Base-by-base conservation (phyloP, 2,888 invertebrate species). In the Leucoptera coffeella region DNA sequence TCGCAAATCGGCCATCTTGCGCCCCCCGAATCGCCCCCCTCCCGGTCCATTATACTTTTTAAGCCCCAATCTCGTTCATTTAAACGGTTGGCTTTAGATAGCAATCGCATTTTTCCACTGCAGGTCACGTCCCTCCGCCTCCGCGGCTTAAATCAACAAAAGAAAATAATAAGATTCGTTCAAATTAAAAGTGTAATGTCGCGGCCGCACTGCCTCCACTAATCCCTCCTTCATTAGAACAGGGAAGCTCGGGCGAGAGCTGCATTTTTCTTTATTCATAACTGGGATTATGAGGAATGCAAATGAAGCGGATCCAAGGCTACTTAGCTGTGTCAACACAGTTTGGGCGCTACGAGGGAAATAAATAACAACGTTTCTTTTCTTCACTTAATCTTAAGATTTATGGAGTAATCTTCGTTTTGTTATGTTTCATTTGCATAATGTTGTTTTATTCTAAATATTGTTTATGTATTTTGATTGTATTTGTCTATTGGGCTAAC, bases 131-230 rank as follows among this genome's bases (percentile, higher is more conserved):
- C 77, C 60, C 65, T 69, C 54, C 55, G 60, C 49, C 52, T 61
- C 55, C 60, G 64, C 73, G 69, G 75, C 77, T 73, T 78, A 77
- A 76, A 77, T 77, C 78, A 78, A 77, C 78, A 78, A 74, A 73
- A 74, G 69, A 69, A 69, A 71, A 72, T 72, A 77, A 77, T 77
- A 77, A 76, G 77, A 77, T 77, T 77, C 77, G 64, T 76, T 77
- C 76, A 78, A 78, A 78, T 78, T 78, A 78, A 78, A 78, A 78
- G 78, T 77, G 77, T 77, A 77, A 78, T 62, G 67, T 67, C 64
- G 65, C 56, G 61, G 61, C 56, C 39, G 37, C 38, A 22, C 39
- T 64, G 64, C 64, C 62, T 65, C 67, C 49, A 48, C 47, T 45
- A 47, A 51, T 45, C 46, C 50, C 45, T 40, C 57, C 59, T 69